Evolutionary conservation across 1,140 invertebrate genomes (phyloP).

Genomic region (Lasioglossum baleicum): DNA sequence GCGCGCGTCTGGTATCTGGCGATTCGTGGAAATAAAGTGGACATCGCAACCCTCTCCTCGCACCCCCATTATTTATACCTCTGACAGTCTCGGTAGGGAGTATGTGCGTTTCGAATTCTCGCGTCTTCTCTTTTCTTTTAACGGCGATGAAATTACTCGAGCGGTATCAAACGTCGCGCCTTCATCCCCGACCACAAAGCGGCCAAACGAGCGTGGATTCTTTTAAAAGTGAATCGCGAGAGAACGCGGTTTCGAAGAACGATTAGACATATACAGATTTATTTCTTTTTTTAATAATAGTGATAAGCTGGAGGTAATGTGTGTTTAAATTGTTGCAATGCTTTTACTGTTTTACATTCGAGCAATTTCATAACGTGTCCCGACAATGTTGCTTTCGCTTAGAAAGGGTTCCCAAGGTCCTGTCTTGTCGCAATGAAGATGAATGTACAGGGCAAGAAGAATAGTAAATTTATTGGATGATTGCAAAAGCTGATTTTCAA

Average conservation of each 20-base stretch:
- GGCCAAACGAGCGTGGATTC: slow-evolving; percentile 20
- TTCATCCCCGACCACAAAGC: slow-evolving; percentile 31
- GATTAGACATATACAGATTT: too few relatives aligned
- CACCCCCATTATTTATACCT: slow-evolving; percentile 13
- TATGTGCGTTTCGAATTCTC: not conserved
- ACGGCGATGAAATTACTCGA: slow-evolving; percentile 44
- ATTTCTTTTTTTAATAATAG: too few relatives aligned
- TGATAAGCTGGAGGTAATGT: too few relatives aligned
- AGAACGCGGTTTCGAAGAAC: not conserved
- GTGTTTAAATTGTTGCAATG: too few relatives aligned
- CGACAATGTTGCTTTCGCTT: too few relatives aligned
- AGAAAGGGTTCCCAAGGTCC: too few relatives aligned
- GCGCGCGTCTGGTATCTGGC: slow-evolving; percentile 23
- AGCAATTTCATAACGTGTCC: too few relatives aligned
- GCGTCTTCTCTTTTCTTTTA: not conserved
- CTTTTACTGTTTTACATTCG: too few relatives aligned
- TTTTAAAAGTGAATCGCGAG: slow-evolving; percentile 26
- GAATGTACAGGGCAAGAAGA: too few relatives aligned
- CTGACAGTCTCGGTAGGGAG: not conserved
- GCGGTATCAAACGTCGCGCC: slow-evolving; percentile 34
- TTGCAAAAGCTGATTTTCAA: too few relatives aligned
- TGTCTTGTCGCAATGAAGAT: too few relatives aligned
- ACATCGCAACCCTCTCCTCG: not conserved
- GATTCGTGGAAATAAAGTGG: slow-evolving; percentile 41
- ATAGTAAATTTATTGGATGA: too few relatives aligned